These are phyloP conservation scores for Elysia crispata DNA, from an alignment of 2,888 invertebrate genomes.

Conservation along the genomic window DNA sequence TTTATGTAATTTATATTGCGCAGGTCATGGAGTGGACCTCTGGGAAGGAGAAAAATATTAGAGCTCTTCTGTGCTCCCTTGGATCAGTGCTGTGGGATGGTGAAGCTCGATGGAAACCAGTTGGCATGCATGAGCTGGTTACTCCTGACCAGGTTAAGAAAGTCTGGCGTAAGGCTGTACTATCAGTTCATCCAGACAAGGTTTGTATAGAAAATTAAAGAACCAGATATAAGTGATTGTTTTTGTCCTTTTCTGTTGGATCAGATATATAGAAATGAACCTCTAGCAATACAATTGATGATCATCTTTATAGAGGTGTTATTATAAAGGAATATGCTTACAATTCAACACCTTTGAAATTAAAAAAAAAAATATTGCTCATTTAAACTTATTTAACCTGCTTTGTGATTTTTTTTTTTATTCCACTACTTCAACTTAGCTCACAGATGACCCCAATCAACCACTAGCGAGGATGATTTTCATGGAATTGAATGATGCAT, in stretches of 20 bases:
- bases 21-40: slow-evolving; percentile 88
- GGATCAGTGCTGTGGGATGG: slow-evolving; percentile 96
- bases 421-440: no score
- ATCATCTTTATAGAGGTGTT: no score
- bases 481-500: slow-evolving; percentile 99
- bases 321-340: not conserved
- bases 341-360: not conserved
- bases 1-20: slow-evolving; percentile 43
- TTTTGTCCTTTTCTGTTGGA: no score
- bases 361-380: not conserved
- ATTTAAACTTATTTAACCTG: not conserved
- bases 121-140: slow-evolving; percentile 96
- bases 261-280: no score
- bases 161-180: slow-evolving; percentile 94
- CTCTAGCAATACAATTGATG: no score
- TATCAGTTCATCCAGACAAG: slow-evolving; percentile 99
- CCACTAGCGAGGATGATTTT: slow-evolving; percentile 96
- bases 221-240: no score
- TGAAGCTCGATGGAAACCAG: slow-evolving; percentile 90
- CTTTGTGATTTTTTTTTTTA: no score
- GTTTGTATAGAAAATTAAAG: no score
- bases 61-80: slow-evolving; percentile 95
- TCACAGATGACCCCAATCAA: slow-evolving; percentile 94
- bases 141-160: slow-evolving; percentile 96
- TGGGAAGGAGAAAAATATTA: slow-evolving; percentile 97